Conservation (phyloP, 2,888 invertebrate genomes). For the Xanthia icteritia region DNA sequence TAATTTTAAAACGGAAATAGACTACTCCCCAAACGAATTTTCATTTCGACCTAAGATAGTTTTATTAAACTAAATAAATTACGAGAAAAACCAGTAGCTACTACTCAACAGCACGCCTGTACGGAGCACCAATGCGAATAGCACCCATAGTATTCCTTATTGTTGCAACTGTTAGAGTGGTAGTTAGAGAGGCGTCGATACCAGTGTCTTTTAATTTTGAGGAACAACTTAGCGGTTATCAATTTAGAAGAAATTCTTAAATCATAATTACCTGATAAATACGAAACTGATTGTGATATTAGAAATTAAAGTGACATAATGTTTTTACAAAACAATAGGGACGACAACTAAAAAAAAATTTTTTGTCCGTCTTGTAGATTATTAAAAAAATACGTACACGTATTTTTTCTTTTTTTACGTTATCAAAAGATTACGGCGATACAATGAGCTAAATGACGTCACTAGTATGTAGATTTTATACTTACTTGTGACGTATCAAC, state of each 20-base stretch:
- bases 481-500: no score
- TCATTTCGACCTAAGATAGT: background rate
- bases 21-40: conserved; percentile 22
- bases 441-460: no score
- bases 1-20: background rate
- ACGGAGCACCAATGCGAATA: background rate
- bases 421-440: no score
- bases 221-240: no score
- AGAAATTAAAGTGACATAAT: background rate
- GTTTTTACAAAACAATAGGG: no score
- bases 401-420: no score
- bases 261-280: background rate
- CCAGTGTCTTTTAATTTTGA: background rate
- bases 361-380: no score
- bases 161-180: background rate
- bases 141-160: background rate
- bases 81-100: background rate
- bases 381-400: no score
- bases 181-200: background rate
- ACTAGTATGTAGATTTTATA: no score
- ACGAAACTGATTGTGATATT: background rate
- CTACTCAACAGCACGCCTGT: background rate
- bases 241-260: background rate
- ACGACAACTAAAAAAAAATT: no score
- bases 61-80: background rate